Base-by-base conservation (phyloP, 2,797 vertebrate genomes). In the Neosilurus mollespiculum region DNA sequence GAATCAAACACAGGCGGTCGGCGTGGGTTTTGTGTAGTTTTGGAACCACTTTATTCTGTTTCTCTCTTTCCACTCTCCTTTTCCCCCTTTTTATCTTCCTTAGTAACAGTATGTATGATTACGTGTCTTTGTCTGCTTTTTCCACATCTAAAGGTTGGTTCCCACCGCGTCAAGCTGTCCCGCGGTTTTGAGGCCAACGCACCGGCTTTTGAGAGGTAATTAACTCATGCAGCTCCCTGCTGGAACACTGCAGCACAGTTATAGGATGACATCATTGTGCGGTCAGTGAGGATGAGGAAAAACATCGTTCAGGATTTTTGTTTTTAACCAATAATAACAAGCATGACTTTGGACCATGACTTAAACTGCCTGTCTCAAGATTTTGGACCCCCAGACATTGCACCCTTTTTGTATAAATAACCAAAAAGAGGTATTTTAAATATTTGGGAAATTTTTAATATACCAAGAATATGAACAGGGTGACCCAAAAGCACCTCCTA, bases 151-250 rank as follows among this genome's bases (percentile, higher is more conserved):
- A 84, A 99, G 98, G 98, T 99, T 71, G 98, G 98, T 86, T 99
- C 98, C 43, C 98, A 99, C 90, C 97, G 98, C 80, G 98, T 99
- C 86, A 97, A 98, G 89, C 97, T 99, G 93, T 99, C 98, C 56
- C 94, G 98, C 80, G 98, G 98, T 80, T 99, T 99, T 84, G 98
- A 99, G 92, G 97, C 98, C 0, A 99, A 99, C 16, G 98, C 98
- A 1, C 98, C 98, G 12, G 98, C 98, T 67, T 99, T 99, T 92
- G 98, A 99, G 91, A 97, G 98, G 98, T 99, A 93, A 93, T 90
- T 88, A 59, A 86, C 80, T 67, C 79, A 73, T 84, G 14, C 66
- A 71, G 65, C 78, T 65, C 30, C 67, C 64, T 78, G 78, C 70
- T 79, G 66, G n/a, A 86, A 49, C 64, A 51, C 43, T 72, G 70